Base-by-base conservation (phyloP, 2,888 invertebrate genomes). In the Eupsilia transversa region DNA sequence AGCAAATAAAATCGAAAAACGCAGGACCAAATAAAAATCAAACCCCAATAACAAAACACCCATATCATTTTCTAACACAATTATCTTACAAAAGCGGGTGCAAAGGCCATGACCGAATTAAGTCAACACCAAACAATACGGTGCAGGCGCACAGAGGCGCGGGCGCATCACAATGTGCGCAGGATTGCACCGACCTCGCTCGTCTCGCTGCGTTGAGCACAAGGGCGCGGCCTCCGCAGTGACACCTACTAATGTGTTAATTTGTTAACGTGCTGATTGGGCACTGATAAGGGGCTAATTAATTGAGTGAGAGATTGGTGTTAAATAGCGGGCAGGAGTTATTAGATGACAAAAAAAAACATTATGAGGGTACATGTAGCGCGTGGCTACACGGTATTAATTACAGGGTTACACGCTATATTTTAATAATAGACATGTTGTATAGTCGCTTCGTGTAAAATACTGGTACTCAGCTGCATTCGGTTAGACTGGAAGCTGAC, bases 71-170 rank as follows among this genome's bases (percentile, higher is more conserved):
- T 61, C 70, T 59, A 74, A 56, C 56, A 78, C 81, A 84, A 78
- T 72, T 85, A 85, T 72, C 63, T 70, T 71, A 86, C 87, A 80
- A 86, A 86, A 87, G 71, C 73, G 74, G 79, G 77, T 80, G 82
- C 80, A 79, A 74, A 77, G 76, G 75, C 88, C 86, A 77, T 86
- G 86, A 86, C 88, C 84, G 82, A 74, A 80, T 82, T 87, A 79
- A 75, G 59, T 46, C 69, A 68, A 49, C 71, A 46, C 30, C 57
- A 72, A 83, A 86, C 88, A 86, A 86, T 86, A 85, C 80, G 61
- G 74, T 77, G 87, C 79, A 72, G 66, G 56, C 72, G n/a, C 57
- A 41, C 57, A 41, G 27, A 38, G 56, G 65, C 77, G 49, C 77
- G 73, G 77, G 82, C 64, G 82, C 82, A 85, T 77, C 77, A 72